A percentile compares a stretch with the other conserved stretches of the same genome.
These are phyloP conservation scores for Crocuta crocuta DNA, from an alignment of 2,113 vertebrate genomes.

Conservation along the genomic window DNA sequence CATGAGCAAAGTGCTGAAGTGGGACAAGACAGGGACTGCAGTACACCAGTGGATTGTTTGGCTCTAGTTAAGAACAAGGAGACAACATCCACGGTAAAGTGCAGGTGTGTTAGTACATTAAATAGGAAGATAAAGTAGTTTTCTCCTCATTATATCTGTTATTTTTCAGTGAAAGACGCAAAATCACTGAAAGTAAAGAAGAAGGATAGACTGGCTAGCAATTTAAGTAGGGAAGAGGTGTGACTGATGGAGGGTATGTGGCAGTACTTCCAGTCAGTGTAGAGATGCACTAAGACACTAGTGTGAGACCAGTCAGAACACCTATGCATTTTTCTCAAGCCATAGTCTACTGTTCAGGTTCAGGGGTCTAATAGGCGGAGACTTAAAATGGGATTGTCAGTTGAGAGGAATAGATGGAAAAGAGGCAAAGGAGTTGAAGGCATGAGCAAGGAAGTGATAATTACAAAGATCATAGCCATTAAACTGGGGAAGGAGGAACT, in stretches of 20 bases:
- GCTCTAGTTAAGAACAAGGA: neutral
- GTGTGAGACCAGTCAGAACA: neutral
- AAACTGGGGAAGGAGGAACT: neutral
- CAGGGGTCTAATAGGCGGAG: neutral
- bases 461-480: neutral
- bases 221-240: neutral
- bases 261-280: neutral
- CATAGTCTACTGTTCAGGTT: neutral
- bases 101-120: neutral
- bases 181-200: neutral
- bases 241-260: too few species aligned
- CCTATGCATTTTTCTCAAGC: neutral
- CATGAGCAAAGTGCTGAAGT: neutral
- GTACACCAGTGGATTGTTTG: neutral
- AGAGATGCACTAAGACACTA: neutral
- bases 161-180: neutral
- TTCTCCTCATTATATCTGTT: neutral
- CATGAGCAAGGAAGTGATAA: neutral
- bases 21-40: rapidly evolving
- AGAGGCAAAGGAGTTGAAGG: neutral
- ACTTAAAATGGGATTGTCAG: neutral
- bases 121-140: neutral
- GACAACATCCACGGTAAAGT: neutral
- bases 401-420: neutral
- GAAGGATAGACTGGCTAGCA: neutral